Conservation (phyloP, 2,888 invertebrate genomes). For the Hecatera dysodea region DNA sequence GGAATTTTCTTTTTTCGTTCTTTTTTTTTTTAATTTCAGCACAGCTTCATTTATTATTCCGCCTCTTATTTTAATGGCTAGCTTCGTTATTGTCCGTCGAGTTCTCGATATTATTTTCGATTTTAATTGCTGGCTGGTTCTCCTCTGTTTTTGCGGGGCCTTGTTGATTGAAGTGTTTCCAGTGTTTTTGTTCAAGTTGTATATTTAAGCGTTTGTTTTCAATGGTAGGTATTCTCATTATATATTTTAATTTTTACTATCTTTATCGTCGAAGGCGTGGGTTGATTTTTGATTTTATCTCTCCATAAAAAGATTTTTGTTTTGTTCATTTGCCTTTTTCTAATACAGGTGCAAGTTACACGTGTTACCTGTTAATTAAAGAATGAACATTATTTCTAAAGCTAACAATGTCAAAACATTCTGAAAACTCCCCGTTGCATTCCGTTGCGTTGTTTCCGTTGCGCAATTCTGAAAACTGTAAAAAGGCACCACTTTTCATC, state of each 20-base stretch:
- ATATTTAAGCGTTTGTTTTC: constrained; percentile 65
- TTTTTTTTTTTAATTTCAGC: constrained; percentile 79
- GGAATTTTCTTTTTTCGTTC: constrained; percentile 68
- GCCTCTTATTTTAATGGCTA: constrained; percentile 89
- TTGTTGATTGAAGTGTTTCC: constrained; percentile 75
- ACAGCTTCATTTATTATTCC: constrained; percentile 87
- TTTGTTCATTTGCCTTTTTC: neutral
- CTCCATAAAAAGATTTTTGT: neutral
- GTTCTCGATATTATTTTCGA: constrained; percentile 86
- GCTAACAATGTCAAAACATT: neutral
- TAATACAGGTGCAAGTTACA: neutral
- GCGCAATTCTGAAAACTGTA: too few relatives aligned
- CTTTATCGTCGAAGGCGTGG: neutral
- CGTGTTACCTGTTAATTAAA: neutral
- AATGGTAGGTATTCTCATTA: constrained; percentile 53
- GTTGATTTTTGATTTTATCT: constrained; percentile 4
- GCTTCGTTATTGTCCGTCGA: constrained; percentile 87
- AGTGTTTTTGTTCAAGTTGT: constrained; percentile 71
- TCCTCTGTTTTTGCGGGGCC: constrained; percentile 73
- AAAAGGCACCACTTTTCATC: neutral
- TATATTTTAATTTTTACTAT: constrained; percentile 47
- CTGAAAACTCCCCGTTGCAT: too few relatives aligned
- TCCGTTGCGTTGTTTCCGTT: too few relatives aligned
- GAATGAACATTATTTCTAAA: neutral
- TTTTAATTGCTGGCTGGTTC: constrained; percentile 83